Base-by-base conservation (phyloP, 1,140 invertebrate species). In the Euwallacea fornicatus region DNA sequence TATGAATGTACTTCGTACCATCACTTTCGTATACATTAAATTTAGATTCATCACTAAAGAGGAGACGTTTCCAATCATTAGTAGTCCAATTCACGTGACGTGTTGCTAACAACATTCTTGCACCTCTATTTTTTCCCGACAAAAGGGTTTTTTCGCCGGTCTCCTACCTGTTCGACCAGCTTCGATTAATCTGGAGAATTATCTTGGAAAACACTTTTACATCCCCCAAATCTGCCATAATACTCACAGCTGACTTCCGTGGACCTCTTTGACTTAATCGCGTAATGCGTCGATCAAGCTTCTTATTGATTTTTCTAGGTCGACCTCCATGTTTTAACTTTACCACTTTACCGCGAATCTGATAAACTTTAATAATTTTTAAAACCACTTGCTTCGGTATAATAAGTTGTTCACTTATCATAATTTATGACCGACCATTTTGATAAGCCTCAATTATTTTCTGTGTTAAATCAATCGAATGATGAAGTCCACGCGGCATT, bases 31-130 rank as follows among this genome's bases (percentile, higher is more conserved):
- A 0, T 50, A 50, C 6, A 50, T 50, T 50, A 50, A 50, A 50
- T 50, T 50, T 50, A 11, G 43, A 42, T 42, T 61, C 59, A 56
- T 56, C 54, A 56, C 54, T 56, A 56, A 56, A 56, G 15, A 56
- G 8, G 15, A 56, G 2, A 9, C 54, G 54, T 56, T 50, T 50
- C 46, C 46, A 50, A 50, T 11, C 46, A 50, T 50, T 50, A 50
- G 6, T 11, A 50, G 46, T 13, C 46, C 46, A 50, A 50, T 50
- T 50, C 46, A 50, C 46, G 6, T 50, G 46, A 50, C 46, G 46
- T 11, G 21, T 33, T 33, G 21, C 21, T 1, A 33, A 33, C 21
- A 33, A 33, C 21, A 33, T 33, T 33, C 21, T 33, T 33, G 21
- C 21, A 33, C 4, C 21, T 4, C 21, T 33, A 33, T 4, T 33